Evolutionary conservation across 2,888 invertebrate genomes (phyloP).

Genomic region (Cetonia aurata): DNA sequence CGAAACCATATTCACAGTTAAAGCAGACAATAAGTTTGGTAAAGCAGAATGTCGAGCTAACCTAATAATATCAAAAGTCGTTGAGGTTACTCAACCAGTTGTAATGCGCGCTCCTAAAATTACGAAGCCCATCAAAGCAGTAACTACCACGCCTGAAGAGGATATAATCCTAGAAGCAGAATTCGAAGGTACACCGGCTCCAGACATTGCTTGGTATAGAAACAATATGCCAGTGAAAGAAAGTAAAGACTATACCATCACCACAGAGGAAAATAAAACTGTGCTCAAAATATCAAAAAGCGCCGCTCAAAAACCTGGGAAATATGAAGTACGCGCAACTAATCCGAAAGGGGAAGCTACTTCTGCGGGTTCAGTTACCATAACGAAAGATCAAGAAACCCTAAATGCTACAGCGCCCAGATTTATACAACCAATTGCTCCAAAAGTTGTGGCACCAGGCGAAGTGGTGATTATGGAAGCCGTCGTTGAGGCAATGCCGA

Average conservation of each 20-base stretch:
- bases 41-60: slow-evolving; percentile 81
- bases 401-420: slow-evolving; percentile 76
- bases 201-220: slow-evolving; percentile 86
- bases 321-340: slow-evolving; percentile 88
- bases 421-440: slow-evolving; percentile 79
- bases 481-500: slow-evolving; percentile 80
- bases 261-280: slow-evolving; percentile 73
- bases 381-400: slow-evolving; percentile 74
- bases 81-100: slow-evolving; percentile 67
- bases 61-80: slow-evolving; percentile 71
- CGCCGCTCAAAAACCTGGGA: slow-evolving; percentile 83
- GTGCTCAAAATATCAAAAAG: slow-evolving; percentile 76
- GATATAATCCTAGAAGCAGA: slow-evolving; percentile 78
- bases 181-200: slow-evolving; percentile 78
- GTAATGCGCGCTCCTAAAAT: slow-evolving; percentile 79
- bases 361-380: slow-evolving; percentile 85
- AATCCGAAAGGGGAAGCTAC: slow-evolving; percentile 83
- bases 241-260: slow-evolving; percentile 73
- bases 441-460: slow-evolving; percentile 78
- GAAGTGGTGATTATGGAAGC: slow-evolving; percentile 86
- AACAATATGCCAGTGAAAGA: slow-evolving; percentile 83
- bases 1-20: slow-evolving; percentile 77
- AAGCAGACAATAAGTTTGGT: slow-evolving; percentile 81
- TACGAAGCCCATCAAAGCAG: slow-evolving; percentile 81
- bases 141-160: slow-evolving; percentile 77